Conservation (phyloP, 2,113 vertebrate genomes). For the Tringa solitaria region DNA sequence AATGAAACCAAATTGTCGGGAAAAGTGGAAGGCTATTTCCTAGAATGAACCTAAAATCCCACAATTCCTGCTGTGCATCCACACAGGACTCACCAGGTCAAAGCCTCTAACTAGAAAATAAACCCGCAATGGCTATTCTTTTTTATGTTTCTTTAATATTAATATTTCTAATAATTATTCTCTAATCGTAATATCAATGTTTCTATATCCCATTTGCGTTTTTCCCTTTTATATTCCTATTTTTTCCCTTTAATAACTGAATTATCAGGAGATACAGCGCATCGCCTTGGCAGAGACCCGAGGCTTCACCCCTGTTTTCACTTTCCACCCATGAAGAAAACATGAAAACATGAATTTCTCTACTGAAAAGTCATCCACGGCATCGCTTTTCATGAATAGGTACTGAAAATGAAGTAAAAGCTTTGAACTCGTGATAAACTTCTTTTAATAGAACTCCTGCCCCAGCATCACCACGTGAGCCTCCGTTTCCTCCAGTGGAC, state of each 20-base stretch:
- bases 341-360: too few relatives aligned
- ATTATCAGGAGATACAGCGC: not conserved
- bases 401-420: not conserved
- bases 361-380: not conserved
- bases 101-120: too few relatives aligned
- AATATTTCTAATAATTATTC: too few relatives aligned
- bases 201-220: too few relatives aligned
- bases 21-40: not conserved
- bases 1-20: too few relatives aligned
- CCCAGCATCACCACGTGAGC: not conserved
- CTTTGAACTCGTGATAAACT: not conserved
- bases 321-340: not conserved
- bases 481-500: not conserved
- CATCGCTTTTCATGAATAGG: not conserved
- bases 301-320: not conserved
- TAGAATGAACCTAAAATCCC: not conserved
- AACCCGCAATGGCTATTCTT: too few relatives aligned
- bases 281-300: not conserved
- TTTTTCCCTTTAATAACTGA: not conserved
- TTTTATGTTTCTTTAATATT: too few relatives aligned
- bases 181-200: too few relatives aligned
- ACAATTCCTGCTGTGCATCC: too few relatives aligned
- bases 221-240: not conserved
- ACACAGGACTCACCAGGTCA: not conserved
- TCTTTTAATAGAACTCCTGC: not conserved